Percentiles rank a stretch among this genome's conserved stretches.
Evolutionary conservation across 2,797 vertebrate genomes (phyloP).

Genomic region (Catharus ustulatus): DNA sequence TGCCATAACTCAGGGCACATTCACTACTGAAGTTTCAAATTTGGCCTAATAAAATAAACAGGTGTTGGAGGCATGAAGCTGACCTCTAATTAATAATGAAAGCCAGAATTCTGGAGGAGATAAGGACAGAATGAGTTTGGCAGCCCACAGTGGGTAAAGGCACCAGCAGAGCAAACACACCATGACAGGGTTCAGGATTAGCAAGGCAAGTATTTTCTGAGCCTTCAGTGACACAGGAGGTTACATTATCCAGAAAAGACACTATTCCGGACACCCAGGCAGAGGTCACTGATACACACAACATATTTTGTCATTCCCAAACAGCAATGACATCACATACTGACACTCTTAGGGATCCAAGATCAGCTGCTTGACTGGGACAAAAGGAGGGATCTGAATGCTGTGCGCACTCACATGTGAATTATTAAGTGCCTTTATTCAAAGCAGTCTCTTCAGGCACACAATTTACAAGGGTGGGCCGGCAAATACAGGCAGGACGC

Average conservation of each 20-base stretch:
- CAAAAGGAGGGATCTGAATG: not conserved
- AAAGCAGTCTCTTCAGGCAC: not conserved
- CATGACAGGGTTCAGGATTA: not conserved
- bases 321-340: not conserved
- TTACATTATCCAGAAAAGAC: not conserved
- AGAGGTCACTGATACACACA: not conserved
- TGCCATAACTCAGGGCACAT: rapidly evolving
- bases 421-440: not conserved
- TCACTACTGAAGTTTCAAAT: not conserved
- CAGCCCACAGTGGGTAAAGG: not conserved
- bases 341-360: not conserved
- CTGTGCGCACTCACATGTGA: rapidly evolving
- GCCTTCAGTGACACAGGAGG: not conserved
- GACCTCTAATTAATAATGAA: conserved; percentile 26
- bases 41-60: not conserved
- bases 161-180: not conserved
- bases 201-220: not conserved
- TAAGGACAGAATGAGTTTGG: not conserved
- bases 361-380: not conserved
- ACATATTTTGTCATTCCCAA: not conserved
- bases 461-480: not conserved
- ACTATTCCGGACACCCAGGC: not conserved
- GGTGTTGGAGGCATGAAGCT: not conserved
- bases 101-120: not conserved
- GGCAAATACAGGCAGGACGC: not conserved